Percentiles rank a stretch among this genome's conserved stretches.
These are phyloP conservation scores for Dicrurus megarhynchus DNA, from an alignment of 2,113 vertebrate species.

Conservation along the genomic window DNA sequence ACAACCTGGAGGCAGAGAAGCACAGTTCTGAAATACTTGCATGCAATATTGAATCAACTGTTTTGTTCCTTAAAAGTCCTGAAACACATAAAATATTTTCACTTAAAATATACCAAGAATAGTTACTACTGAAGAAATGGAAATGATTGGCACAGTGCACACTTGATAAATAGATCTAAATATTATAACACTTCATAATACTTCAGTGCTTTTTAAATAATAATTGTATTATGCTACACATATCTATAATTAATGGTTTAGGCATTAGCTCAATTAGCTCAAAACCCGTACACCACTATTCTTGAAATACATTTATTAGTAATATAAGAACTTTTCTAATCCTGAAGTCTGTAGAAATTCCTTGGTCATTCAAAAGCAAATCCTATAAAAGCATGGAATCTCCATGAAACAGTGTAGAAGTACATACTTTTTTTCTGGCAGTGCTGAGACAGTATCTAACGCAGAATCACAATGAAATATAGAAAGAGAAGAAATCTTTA, in stretches of 20 bases:
- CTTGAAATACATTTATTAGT: background rate
- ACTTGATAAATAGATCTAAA: background rate
- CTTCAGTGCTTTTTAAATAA: background rate
- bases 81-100: background rate
- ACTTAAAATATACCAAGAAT: background rate
- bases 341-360: background rate
- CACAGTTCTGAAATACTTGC: background rate
- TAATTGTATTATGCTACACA: background rate
- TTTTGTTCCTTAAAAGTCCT: background rate
- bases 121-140: background rate
- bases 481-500: background rate
- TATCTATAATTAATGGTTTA: background rate
- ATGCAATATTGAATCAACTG: background rate
- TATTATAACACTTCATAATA: background rate
- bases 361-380: background rate
- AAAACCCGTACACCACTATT: background rate
- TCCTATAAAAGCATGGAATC: background rate
- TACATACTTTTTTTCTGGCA: background rate
- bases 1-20: constrained; percentile 79
- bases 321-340: background rate
- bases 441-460: background rate
- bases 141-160: background rate
- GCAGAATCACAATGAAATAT: background rate
- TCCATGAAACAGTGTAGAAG: background rate
- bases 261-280: background rate